Base-by-base conservation (phyloP, 2,113 vertebrate species). In the Rhynchomys soricoides region DNA sequence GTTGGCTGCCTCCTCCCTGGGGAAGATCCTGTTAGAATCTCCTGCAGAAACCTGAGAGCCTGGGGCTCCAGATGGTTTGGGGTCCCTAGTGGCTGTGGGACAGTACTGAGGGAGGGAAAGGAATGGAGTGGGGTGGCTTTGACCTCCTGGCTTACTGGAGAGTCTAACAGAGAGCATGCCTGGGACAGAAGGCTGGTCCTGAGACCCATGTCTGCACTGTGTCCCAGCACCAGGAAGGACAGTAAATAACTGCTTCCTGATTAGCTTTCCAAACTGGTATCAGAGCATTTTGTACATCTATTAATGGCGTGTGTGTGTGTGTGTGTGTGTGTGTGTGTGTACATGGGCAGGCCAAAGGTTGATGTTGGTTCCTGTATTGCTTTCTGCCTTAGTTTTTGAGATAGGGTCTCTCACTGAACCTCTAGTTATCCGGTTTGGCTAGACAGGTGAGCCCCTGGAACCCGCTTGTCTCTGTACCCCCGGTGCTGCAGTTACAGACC, bases 11-110 rank as follows among this genome's bases (percentile, higher is more conserved):
- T 87, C 64, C 59, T 75, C 90, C 37, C 86, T 7, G 55, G 21
- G 88, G 64, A 96, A 89, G 93, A 95, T 50, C 43, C 21, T 52
- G 43, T 52, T 45, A 68, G 94, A 87, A 71, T 68, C 9, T 57
- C 37, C 89, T 1, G 1, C 59, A 86, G 86, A 94, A 93, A 94
- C 87, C 83, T 0, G 0, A 87, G 82, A 91, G 70, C 90, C 34
- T 3, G 11, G 79, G 70, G 74, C 78, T 74, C 13, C 0, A 4
- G 59, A 50, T 21, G n/a, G 19, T 79, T 13, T 37, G 7, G 68
- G 87, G 86, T 71, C 85, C 95, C 70, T 43, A 55, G 86, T 59
- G 91, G 64, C 75, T 34, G 50, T 34, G 26, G 70, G 40, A 73
- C 26, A 26, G 43, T 5, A 48, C 0, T 0, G 9, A 59, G 66